phyloP scores from a whole-genome alignment of 2,888 invertebrate genomes.

The Rotaria magnacalcarata region DNA sequence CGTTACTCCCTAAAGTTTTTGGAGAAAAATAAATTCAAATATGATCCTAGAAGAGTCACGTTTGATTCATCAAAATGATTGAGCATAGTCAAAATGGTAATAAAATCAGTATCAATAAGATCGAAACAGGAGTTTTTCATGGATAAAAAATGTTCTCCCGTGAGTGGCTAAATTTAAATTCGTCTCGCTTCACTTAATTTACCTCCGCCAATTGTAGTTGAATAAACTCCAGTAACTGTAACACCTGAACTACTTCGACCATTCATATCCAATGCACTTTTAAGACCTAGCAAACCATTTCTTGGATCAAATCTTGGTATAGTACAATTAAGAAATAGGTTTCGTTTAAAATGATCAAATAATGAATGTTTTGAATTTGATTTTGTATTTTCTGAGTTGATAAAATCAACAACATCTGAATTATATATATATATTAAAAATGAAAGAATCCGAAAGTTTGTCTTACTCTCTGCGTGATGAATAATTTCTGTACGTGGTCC shows the following conservation, averaged over 20 bases:
- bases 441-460: background rate
- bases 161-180: no score
- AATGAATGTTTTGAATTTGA: constrained; percentile 45
- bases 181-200: background rate
- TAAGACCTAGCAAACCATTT: constrained; percentile 40
- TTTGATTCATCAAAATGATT: no score
- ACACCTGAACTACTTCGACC: background rate
- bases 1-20: no score
- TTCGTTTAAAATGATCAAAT: constrained; percentile 46
- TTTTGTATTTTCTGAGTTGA: constrained; percentile 42
- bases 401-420: constrained; percentile 41
- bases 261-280: constrained; percentile 24
- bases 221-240: constrained; percentile 26
- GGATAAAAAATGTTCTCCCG: no score
- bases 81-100: no score
- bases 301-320: constrained; percentile 45
- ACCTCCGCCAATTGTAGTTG: background rate
- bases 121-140: no score
- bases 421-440: background rate
- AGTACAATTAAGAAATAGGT: constrained; percentile 40
- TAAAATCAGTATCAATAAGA: no score
- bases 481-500: constrained; percentile 44
- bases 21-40: no score
- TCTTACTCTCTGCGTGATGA: constrained; percentile 39
- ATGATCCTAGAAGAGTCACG: no score